Evolutionary conservation across 2,888 invertebrate species (phyloP), one percentile per base, ranked within the genome.

Genomic region (Drosophila barbarae): DNA sequence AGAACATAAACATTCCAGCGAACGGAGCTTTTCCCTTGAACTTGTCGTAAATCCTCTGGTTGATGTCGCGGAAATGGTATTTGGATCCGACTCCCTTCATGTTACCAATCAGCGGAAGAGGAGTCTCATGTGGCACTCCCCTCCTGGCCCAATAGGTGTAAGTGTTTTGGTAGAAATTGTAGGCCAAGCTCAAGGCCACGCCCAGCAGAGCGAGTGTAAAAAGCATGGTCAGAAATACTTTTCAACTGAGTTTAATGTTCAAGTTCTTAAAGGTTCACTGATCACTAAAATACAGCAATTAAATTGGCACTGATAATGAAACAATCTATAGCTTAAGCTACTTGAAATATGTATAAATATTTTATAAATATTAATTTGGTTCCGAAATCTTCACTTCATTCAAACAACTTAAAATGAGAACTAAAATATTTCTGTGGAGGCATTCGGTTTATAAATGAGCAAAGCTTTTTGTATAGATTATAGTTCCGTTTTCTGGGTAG

Each of bases 1-100:
- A n/a, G 47, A 87, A 85, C 34, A 81, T 32, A 50, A 75, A 88
- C 32, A 79, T 68, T 38, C 87, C 86, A 0, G 71, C 81, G 30
- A 86, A 75, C 0, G 81, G 76, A 0, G 72, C 54, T 9, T 51
- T 57, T 0, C 75, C 75, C 53, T 87, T 87, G n/a, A 83, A 82
- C 15, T 72, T 60, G 6, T 71, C 34, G 39, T 87, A 88, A 0
- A 79, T 23, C 12, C 80, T 58, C 23, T 72, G 71, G 34, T 76
- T 69, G 0, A 87, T 46, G 3, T 87, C 87, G 3, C 72, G 74
- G 5, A 82, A 64, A 42, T 86, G 84, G 10, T 60, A 34, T 1
- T 39, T 66, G 0, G 42, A 9, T 0, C 87, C 85, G 1, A 86
- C 39, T 5, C 87, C 87, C 5, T 39, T 61, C 74, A 82, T 74